Base-by-base conservation (phyloP, 2,113 vertebrate species). In the Chrysemys picta region DNA sequence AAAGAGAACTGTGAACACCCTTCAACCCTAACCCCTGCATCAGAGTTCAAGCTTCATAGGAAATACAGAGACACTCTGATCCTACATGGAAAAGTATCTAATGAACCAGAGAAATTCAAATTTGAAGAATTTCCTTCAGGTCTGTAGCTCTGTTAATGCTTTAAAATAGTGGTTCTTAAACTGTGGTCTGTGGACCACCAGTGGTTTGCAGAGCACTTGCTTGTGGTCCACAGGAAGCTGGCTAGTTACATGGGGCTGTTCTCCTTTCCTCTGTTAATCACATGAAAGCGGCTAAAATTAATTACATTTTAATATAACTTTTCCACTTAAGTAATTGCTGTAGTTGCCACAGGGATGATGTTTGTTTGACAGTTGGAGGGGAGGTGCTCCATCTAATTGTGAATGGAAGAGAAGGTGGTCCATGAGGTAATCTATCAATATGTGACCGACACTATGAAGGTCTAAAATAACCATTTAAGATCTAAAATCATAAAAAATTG, bases 41-140 rank as follows among this genome's bases (percentile, higher is more conserved):
- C 98, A 38, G 99, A 99, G 97, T 99, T 99, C 93, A 99, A 97
- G 95, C 98, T 99, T 69, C 99, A 98, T 96, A 98, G 97, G 49
- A 99, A 98, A 96, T 99, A 99, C 89, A 98, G 98, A 85, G 99
- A 99, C 97, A 99, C 99, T 1, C 97, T 99, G 93, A 96, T 99
- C 94, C 98, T 99, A 94, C 99, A 99, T 93, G 99, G 99, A 80
- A 99, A 99, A 95, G 98, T 98, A 93, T 85, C 88, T 75, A 98
- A 98, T 84, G 99, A 98, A 80, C 96, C 96, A 29, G 98, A 98
- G 76, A 97, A 98, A 82, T 94, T 99, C 91, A 98, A 84, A 92
- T 93, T 99, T 27, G 96, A 98, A 69, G 98, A 99, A 89, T 97
- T 99, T 83, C 98, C 98, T 90, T 97, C 97, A 98, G 99, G 99